Conservation (phyloP, 2,113 vertebrate genomes). For the Arenaria interpres region DNA sequence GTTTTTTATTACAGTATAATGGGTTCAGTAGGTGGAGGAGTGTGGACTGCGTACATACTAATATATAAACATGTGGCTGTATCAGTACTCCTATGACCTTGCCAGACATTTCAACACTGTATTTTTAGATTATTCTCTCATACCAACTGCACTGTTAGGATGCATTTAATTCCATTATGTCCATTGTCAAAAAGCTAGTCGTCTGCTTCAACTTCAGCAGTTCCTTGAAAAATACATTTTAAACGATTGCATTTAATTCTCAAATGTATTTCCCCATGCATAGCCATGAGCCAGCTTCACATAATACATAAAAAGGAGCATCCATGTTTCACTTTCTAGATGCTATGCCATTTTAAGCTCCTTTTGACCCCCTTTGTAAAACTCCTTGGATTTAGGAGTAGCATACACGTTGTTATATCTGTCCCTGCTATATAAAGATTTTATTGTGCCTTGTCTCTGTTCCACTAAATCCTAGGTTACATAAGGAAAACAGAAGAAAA, state of each 20-base stretch:
- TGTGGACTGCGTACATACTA: background rate
- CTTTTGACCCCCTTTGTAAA: background rate
- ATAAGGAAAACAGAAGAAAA: background rate
- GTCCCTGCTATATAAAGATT: background rate
- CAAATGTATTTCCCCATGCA: background rate
- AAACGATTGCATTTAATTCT: background rate
- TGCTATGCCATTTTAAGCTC: background rate
- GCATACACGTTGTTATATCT: background rate
- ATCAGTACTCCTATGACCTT: background rate
- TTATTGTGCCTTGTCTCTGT: background rate
- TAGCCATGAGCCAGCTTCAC: background rate
- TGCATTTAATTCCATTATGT: background rate
- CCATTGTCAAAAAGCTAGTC: background rate
- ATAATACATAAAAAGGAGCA: background rate
- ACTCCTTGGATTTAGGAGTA: background rate
- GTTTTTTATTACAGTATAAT: background rate
- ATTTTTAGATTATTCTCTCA: constrained; percentile 55
- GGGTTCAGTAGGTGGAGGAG: background rate
- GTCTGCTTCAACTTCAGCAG: background rate
- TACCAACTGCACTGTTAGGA: background rate
- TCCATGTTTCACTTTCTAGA: background rate
- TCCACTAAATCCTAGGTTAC: background rate
- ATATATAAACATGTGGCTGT: background rate
- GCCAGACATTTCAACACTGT: constrained; percentile 11
- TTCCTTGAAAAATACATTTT: background rate